Base-by-base conservation (phyloP, 2,113 vertebrate genomes). In the Dipodomys stephensi region DNA sequence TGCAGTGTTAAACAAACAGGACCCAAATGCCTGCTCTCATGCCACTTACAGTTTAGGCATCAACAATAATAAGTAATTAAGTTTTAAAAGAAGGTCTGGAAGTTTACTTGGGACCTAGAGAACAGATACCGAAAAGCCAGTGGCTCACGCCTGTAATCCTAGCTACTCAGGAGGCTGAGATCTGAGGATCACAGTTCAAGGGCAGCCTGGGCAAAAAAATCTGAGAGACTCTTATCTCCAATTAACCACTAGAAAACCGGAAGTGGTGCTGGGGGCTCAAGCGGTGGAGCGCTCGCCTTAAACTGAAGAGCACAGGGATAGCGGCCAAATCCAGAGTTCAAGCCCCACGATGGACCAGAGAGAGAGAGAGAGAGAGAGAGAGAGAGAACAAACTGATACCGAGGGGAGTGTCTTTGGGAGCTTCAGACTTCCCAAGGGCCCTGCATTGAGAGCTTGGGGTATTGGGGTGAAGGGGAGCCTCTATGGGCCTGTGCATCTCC, bases 61-160 rank as follows among this genome's bases (percentile, higher is more conserved):
- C 35, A 83, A 88, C 62, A 77, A 35, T 13, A 67, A 84, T 69
- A 83, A 77, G 10, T 76, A 35, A 19, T 92, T 91, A 65, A 73
- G 87, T 92, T 81, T 82, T 73, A 94, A 94, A 94, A 67, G 57
- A 88, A 94, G 83, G 20, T 49, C 67, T 76, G 7, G 3, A 74
- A 35, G 46, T 39, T 88, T 87, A 79, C 46, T 67, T 92, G 71
- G 79, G 53, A 83, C 39, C 62, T n/a, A 64, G 60, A 22, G 79
- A 88, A 6, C 72, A 89, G 68, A 73, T 64, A 35, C 28, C 68
- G 27, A 88, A 39, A 39, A 39, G 35, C 35, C 35, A 39, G 35
- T 39, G 35, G 35, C 35, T 39, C 39, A 39, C 39, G 5, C 39
- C 39, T 39, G 39, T 39, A 39, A 39, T 39, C 39, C 39, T 39